Conservation (phyloP, 2,888 invertebrate species). For the Suillia variegata region DNA sequence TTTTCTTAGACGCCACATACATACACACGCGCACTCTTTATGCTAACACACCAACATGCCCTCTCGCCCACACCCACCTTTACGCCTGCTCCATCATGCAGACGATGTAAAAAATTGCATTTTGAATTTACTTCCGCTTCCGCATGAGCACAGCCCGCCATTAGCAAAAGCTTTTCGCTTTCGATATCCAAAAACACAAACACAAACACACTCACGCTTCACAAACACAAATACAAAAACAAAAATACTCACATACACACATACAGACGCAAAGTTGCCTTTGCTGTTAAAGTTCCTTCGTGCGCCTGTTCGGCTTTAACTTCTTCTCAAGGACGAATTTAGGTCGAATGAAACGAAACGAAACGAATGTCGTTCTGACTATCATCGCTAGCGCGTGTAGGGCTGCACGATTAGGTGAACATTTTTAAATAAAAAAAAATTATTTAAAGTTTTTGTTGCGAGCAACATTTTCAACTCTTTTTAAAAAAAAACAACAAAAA, state of each 20-base stretch:
- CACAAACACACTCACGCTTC: neutral
- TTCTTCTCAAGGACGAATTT: constrained; percentile 3
- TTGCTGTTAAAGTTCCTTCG: neutral
- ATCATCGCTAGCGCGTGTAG: no score
- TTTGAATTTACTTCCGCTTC: neutral
- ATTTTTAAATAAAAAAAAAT: no score
- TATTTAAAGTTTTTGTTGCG: no score
- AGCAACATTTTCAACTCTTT: no score
- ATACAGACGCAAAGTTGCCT: neutral
- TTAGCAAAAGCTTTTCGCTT: neutral
- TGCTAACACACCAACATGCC: no score
- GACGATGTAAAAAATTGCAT: constrained; percentile 3
- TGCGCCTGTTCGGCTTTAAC: neutral
- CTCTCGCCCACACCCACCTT: no score
- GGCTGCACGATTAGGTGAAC: no score
- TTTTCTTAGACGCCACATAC: no score
- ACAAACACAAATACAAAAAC: neutral
- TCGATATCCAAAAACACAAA: neutral
- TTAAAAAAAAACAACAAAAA: no score
- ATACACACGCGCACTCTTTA: no score
- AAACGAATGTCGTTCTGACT: neutral
- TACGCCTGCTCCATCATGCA: no score
- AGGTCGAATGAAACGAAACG: constrained; percentile 1
- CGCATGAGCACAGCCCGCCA: neutral
- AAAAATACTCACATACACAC: neutral